Evolutionary conservation across 2,797 vertebrate genomes (phyloP), one percentile per base, ranked within the genome.

Genomic region (Anguilla obscura): DNA sequence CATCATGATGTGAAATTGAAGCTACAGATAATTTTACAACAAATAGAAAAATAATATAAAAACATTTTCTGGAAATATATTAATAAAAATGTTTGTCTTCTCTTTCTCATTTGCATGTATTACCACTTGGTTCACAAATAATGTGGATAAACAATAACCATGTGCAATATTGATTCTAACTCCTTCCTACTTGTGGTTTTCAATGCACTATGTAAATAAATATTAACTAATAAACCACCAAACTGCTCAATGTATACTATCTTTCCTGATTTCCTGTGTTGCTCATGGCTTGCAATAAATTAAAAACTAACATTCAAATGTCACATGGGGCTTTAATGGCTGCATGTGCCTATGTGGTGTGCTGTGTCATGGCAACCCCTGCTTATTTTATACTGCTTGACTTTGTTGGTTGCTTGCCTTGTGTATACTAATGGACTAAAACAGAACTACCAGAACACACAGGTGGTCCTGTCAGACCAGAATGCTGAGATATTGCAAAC

Each of bases 401-500:
- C 36, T 82, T 80, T 60, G 60, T 84, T 45, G 58, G 40, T 30
- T 86, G 90, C 89, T 74, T 90, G 56, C 24, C 30, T n/a, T 36
- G 8, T 58, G 10, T 27, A n/a, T 69, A 27, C 30, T 86, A 60
- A 84, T 69, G 24, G 79, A 76, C 58, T 85, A 40, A 58, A 60
- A 79, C 96, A 99, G 98, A 96, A 93, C 94, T 98, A 97, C 93
- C 98, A 98, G 95, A 98, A 98, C 93, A 96, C 96, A 60, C 97
- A 98, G 93, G 94, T 96, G 91, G 95, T 92, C 90, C 89, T 95
- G 84, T 93, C 94, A 30, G 96, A 97, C 91, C 97, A 97, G 90
- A 97, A 94, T 87, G 91, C 95, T 16, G 97, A 98, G 93, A 97
- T 99, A 93, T 94, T 98, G 85, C 97, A 97, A 95, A 99, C 98